phyloP scores from a whole-genome alignment of 2,797 vertebrate genomes.

The Prionace glauca region DNA sequence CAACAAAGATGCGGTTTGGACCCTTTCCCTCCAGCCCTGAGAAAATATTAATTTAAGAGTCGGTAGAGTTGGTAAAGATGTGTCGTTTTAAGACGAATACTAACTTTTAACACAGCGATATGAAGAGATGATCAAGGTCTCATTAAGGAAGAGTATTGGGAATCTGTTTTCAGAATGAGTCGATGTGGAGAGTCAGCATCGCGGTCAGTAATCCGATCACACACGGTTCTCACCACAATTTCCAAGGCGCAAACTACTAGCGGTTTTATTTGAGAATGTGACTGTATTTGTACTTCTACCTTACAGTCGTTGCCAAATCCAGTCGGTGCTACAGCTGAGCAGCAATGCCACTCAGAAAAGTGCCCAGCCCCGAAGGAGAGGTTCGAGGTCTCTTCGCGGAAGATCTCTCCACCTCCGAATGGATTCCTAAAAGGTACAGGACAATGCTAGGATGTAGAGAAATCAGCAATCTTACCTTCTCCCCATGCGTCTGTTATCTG shows the following conservation, averaged over 20 bases:
- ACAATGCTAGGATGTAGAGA: neutral
- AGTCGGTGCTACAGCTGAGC: neutral
- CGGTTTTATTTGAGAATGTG: neutral
- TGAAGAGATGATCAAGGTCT: neutral
- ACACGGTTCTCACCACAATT: neutral
- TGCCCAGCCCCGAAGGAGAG: neutral
- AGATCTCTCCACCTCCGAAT: neutral
- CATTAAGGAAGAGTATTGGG: neutral
- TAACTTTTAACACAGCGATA: neutral
- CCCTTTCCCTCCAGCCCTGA: neutral
- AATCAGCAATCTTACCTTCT: neutral
- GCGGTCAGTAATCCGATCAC: neutral
- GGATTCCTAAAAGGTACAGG: neutral
- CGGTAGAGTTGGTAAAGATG: neutral
- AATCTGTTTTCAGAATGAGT: neutral
- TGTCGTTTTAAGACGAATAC: neutral
- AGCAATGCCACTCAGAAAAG: neutral
- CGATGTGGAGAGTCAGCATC: neutral
- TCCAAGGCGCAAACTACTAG: neutral
- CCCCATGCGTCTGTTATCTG: neutral
- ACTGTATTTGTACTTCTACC: neutral
- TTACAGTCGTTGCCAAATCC: neutral
- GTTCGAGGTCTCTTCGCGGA: neutral
- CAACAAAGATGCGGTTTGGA: neutral
- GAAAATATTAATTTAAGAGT: neutral